Percentiles rank a stretch among this genome's conserved stretches.
Conservation (phyloP, 2,888 invertebrate species). For the Mythimna impura region DNA sequence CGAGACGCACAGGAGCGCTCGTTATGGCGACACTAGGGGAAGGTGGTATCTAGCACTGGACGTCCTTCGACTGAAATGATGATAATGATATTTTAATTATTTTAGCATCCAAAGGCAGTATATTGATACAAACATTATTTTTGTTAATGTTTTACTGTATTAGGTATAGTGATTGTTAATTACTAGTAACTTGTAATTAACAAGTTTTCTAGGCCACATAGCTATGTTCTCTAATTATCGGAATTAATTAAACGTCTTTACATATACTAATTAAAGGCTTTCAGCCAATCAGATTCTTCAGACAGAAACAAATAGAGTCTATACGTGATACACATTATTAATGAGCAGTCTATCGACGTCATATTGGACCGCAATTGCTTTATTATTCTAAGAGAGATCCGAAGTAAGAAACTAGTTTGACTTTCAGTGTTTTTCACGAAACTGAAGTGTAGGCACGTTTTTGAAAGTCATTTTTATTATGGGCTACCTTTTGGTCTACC, state of each 20-base stretch:
- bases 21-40: no score
- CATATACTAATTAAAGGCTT: slow-evolving; percentile 45
- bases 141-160: not conserved
- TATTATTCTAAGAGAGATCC: slow-evolving; percentile 7
- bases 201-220: not conserved
- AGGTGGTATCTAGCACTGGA: no score
- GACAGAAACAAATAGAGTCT: slow-evolving; percentile 25
- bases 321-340: slow-evolving; percentile 43
- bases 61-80: no score
- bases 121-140: not conserved
- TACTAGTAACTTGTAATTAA: not conserved
- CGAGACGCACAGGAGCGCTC: no score
- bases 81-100: no score
- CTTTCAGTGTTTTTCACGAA: not conserved
- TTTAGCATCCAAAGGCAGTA: not conserved
- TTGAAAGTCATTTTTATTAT: not conserved
- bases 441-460: not conserved
- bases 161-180: slow-evolving; percentile 3
- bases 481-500: not conserved
- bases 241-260: slow-evolving; percentile 42
- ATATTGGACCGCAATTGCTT: not conserved
- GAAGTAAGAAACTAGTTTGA: not conserved
- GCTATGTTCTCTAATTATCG: slow-evolving; percentile 15
- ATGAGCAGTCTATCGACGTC: slow-evolving; percentile 1
- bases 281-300: slow-evolving; percentile 48